Evolutionary conservation across 2,113 vertebrate species (phyloP).

Genomic region (Rhineura floridana): DNA sequence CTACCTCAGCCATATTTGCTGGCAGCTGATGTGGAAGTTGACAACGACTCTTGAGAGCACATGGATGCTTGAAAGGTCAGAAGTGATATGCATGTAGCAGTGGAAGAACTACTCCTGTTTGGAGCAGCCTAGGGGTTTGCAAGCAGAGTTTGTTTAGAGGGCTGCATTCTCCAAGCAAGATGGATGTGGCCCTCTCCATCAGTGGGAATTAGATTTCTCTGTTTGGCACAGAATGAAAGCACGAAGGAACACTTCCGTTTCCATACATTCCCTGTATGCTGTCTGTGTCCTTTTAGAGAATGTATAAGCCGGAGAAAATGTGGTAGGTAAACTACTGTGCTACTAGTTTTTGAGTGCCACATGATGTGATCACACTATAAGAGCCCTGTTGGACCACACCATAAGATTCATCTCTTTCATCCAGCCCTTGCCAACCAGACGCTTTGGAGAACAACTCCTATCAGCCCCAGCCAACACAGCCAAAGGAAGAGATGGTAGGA

Average conservation of each 20-base stretch:
- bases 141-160: rapidly evolving
- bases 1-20: no score
- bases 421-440: no score
- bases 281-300: background rate
- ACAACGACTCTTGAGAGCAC: background rate
- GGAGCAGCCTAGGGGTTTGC: background rate
- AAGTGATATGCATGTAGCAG: rapidly evolving
- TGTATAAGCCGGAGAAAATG: background rate
- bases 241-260: background rate
- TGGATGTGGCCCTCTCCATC: background rate
- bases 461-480: no score
- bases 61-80: background rate
- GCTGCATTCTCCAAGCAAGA: background rate
- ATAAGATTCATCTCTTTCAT: no score
- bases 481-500: no score
- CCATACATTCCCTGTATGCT: rapidly evolving
- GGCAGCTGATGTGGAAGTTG: no score
- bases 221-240: background rate
- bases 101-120: background rate
- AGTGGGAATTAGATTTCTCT: background rate
- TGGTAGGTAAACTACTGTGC: background rate
- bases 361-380: no score
- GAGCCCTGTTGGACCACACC: no score
- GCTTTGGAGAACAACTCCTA: no score
- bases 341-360: no score